A percentile compares a stretch with the other conserved stretches of the same genome.
These are phyloP conservation scores for Euplagia quadripunctaria DNA, from an alignment of 2,888 invertebrate genomes.

Conservation along the genomic window DNA sequence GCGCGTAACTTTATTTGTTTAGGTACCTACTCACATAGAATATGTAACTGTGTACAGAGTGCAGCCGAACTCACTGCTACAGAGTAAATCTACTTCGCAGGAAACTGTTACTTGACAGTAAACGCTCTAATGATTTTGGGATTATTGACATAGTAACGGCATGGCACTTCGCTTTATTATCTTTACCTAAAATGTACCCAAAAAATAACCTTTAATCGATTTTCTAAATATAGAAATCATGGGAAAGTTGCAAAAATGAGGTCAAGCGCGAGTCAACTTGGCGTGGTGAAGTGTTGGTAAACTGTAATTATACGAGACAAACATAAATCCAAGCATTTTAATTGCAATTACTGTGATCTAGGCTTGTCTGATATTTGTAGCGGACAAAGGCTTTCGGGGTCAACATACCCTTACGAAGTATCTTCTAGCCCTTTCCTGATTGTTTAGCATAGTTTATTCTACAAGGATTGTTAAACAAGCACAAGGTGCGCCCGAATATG, in stretches of 20 bases:
- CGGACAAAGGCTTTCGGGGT: not conserved
- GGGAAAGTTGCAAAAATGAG: slow-evolving; percentile 27
- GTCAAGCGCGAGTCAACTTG: slow-evolving; percentile 18
- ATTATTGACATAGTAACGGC: slow-evolving; percentile 11
- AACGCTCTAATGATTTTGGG: slow-evolving; percentile 5
- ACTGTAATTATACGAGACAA: slow-evolving; percentile 14
- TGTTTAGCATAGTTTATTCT: not conserved
- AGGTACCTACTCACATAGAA: slow-evolving; percentile 35
- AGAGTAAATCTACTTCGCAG: not conserved
- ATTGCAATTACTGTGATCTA: not conserved
- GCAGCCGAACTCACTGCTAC: not conserved
- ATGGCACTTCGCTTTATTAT: not conserved
- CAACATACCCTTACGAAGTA: not conserved
- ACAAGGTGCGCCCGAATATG: too few species aligned
- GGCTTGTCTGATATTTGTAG: not conserved
- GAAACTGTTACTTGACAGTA: slow-evolving; percentile 11
- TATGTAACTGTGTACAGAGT: slow-evolving; percentile 16
- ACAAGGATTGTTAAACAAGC: not conserved
- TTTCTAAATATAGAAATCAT: slow-evolving; percentile 20
- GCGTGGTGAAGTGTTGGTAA: slow-evolving; percentile 12
- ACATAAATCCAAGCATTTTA: not conserved
- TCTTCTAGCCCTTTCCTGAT: not conserved
- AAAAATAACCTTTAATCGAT: slow-evolving; percentile 19
- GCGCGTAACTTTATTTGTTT: slow-evolving; percentile 42
- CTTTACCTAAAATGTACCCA: not conserved